Evolutionary conservation across 2,113 vertebrate genomes (phyloP).

Genomic region (Colinus virginianus): DNA sequence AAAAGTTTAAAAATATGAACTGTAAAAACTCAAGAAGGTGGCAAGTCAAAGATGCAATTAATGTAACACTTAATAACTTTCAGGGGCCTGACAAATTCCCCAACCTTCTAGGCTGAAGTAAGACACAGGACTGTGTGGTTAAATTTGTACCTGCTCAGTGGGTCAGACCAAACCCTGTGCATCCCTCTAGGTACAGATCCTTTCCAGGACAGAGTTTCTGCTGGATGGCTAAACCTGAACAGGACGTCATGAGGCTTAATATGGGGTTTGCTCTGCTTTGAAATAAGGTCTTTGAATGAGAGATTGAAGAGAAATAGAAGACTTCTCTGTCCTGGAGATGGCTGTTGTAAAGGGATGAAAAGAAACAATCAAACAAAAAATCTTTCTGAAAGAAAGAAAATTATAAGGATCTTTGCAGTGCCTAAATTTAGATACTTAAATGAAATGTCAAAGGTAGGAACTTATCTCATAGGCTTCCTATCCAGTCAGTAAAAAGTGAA

Average conservation of each 20-base stretch:
- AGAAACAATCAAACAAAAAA: neutral
- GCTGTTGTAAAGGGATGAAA: neutral
- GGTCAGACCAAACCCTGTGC: neutral
- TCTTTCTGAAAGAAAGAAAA: neutral
- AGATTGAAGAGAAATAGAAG: neutral
- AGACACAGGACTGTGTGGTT: neutral
- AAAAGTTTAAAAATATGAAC: slow-evolving; percentile 38
- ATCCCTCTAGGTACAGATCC: neutral
- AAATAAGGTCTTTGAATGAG: neutral
- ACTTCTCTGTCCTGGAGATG: neutral
- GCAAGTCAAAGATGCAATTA: slow-evolving; percentile 46
- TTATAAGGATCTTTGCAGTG: neutral
- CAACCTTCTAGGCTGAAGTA: neutral
- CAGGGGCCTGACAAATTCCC: neutral
- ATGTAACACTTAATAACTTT: slow-evolving; percentile 39
- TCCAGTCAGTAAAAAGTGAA: neutral
- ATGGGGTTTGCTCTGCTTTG: neutral
- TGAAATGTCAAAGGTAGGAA: neutral
- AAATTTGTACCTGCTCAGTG: neutral
- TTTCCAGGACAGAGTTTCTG: neutral
- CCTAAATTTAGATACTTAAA: neutral
- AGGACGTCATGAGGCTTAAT: neutral
- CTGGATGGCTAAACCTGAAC: neutral
- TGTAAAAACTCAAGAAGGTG: slow-evolving; percentile 22
- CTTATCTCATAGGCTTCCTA: neutral